Evolutionary conservation across 2,888 invertebrate species (phyloP).

Genomic region (Drosophila mimetica): DNA sequence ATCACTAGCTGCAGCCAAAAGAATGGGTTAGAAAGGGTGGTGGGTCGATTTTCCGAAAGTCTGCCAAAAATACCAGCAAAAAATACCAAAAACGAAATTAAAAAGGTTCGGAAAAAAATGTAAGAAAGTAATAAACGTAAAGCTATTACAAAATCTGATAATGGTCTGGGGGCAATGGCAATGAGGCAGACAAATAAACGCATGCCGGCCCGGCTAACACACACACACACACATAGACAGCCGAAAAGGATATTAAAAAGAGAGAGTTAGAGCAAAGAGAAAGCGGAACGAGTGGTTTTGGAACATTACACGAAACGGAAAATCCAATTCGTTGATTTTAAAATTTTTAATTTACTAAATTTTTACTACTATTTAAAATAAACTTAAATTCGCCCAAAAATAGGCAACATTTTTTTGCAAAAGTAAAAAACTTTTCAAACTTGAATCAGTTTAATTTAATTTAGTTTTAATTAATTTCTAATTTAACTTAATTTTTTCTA

Average conservation of each 20-base stretch:
- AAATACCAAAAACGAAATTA: conserved; percentile 60
- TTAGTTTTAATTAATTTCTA: no score
- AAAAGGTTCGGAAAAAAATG: conserved; percentile 51
- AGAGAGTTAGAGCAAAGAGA: conserved; percentile 21
- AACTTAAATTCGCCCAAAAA: not conserved
- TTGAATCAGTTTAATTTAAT: no score
- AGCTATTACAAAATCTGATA: conserved; percentile 82
- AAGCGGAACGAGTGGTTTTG: conserved; percentile 59
- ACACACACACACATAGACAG: conserved; percentile 30
- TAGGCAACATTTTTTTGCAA: no score
- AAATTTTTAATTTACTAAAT: no score
- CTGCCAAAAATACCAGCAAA: conserved; percentile 46
- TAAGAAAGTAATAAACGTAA: conserved; percentile 81
- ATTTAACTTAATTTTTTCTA: no score
- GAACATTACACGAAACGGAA: conserved; percentile 43
- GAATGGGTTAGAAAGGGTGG: conserved; percentile 1
- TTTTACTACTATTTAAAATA: no score
- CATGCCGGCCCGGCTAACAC: conserved; percentile 72
- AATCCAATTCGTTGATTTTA: not conserved
- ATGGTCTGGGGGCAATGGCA: conserved; percentile 72
- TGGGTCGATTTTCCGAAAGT: not conserved
- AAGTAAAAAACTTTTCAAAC: no score
- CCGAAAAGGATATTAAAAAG: conserved; percentile 38
- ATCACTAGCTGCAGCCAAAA: conserved; percentile 57
- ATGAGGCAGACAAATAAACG: conserved; percentile 58